Evolutionary conservation across 2,113 vertebrate species (phyloP).

Genomic region (Osmerus eperlanus): DNA sequence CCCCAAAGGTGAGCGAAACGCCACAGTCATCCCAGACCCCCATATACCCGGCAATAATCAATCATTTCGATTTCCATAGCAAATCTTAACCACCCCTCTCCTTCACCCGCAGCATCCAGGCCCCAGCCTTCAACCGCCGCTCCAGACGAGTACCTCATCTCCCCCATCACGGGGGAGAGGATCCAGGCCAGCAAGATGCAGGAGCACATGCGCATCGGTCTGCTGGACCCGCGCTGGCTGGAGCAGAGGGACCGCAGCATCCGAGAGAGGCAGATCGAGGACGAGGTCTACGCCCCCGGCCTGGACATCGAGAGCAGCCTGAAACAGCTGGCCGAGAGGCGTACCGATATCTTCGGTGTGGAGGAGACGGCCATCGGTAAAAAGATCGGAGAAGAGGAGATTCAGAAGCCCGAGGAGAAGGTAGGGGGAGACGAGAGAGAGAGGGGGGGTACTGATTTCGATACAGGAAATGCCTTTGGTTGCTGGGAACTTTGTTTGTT

Average conservation of each 20-base stretch:
- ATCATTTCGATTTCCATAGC: neutral
- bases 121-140: constrained; percentile 71
- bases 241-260: constrained; percentile 95
- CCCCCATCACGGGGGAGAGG: constrained; percentile 97
- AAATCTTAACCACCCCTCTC: constrained; percentile 4
- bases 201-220: constrained; percentile 97
- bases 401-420: constrained; percentile 99
- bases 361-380: constrained; percentile 98
- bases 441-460: no score
- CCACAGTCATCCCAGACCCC: neutral
- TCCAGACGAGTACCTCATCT: constrained; percentile 93
- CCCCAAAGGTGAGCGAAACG: constrained; percentile 83
- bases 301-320: constrained; percentile 98
- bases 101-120: constrained; percentile 79
- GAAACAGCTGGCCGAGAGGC: constrained; percentile 96
- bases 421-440: constrained; percentile 59
- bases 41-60: neutral
- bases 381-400: constrained; percentile 98
- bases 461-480: no score
- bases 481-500: neutral
- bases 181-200: constrained; percentile 99
- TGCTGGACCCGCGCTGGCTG: constrained; percentile 96
- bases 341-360: constrained; percentile 98
- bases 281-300: constrained; percentile 96
- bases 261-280: constrained; percentile 93